Conservation (phyloP, 2,888 invertebrate species). For the Eledona agricola region DNA sequence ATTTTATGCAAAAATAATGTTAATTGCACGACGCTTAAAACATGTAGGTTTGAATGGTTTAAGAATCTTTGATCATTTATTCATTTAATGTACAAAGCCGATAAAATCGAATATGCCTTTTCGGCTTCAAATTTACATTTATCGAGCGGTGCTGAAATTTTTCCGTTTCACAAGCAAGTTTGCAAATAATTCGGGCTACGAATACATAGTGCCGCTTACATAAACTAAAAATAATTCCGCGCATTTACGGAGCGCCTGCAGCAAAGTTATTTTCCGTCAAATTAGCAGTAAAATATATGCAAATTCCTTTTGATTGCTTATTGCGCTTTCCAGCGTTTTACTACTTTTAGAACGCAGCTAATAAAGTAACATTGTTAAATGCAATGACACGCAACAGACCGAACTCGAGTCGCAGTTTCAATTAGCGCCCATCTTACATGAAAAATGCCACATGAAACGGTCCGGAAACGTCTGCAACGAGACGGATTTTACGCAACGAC, state of each 20-base stretch:
- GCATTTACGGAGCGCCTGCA: too few species aligned
- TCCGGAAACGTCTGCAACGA: slow-evolving; percentile 7
- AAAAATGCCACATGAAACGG: neutral
- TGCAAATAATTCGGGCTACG: too few species aligned
- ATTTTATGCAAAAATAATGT: too few species aligned
- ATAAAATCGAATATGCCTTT: too few species aligned
- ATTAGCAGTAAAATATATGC: slow-evolving; percentile 13
- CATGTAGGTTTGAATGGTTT: too few species aligned
- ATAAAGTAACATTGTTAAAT: slow-evolving; percentile 20
- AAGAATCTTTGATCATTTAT: too few species aligned
- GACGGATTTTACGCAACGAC: neutral
- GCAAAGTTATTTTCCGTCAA: slow-evolving; percentile 12
- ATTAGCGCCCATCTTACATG: slow-evolving; percentile 1
- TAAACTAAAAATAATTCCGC: slow-evolving; percentile 1
- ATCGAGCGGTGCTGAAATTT: too few species aligned
- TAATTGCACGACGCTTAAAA: too few species aligned
- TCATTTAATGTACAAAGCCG: too few species aligned
- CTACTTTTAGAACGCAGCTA: slow-evolving; percentile 16
- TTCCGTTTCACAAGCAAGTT: too few species aligned
- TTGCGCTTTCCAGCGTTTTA: slow-evolving; percentile 15
- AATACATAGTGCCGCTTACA: neutral
- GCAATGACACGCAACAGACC: too few species aligned
- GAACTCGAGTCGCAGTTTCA: neutral
- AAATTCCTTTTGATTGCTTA: slow-evolving; percentile 22
- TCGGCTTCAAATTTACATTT: too few species aligned